A percentile compares a stretch with the other conserved stretches of the same genome.
Evolutionary conservation across 2,797 vertebrate species (phyloP).

Genomic region (Dermochelys coriacea): DNA sequence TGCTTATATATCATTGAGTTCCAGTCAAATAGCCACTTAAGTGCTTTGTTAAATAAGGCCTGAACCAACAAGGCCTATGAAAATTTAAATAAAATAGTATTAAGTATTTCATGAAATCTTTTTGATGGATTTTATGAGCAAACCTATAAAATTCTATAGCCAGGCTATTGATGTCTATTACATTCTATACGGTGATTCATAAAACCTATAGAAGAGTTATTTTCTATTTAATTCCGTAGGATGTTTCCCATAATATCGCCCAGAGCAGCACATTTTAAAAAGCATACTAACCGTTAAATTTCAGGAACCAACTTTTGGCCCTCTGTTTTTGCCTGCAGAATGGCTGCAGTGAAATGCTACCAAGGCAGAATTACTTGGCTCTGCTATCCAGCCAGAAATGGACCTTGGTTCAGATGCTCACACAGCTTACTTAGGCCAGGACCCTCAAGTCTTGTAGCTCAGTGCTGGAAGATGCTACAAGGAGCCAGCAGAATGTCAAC

Average conservation of each 20-base stretch:
- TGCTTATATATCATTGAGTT: not conserved
- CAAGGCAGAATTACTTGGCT: not conserved
- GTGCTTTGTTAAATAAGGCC: not conserved
- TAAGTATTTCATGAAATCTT: not conserved
- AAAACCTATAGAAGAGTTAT: not conserved
- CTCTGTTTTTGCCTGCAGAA: not conserved
- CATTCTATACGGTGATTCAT: not conserved
- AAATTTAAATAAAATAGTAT: not conserved
- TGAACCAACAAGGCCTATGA: not conserved
- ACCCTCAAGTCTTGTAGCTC: not conserved
- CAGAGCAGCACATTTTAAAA: not conserved
- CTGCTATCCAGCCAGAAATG: not conserved
- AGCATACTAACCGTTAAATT: fast-evolving
- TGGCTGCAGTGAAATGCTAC: not conserved
- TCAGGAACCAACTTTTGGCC: not conserved
- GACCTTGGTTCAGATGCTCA: not conserved
- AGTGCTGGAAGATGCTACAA: not conserved
- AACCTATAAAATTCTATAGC: not conserved
- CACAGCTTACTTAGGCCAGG: not conserved
- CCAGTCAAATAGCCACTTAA: not conserved
- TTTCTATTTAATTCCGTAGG: not conserved
- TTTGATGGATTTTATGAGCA: not conserved
- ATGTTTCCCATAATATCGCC: not conserved
- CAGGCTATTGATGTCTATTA: not conserved
- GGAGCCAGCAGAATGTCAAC: not conserved